These are phyloP conservation scores for Prinia subflava DNA, from an alignment of 2,113 vertebrate species.

Conservation along the genomic window DNA sequence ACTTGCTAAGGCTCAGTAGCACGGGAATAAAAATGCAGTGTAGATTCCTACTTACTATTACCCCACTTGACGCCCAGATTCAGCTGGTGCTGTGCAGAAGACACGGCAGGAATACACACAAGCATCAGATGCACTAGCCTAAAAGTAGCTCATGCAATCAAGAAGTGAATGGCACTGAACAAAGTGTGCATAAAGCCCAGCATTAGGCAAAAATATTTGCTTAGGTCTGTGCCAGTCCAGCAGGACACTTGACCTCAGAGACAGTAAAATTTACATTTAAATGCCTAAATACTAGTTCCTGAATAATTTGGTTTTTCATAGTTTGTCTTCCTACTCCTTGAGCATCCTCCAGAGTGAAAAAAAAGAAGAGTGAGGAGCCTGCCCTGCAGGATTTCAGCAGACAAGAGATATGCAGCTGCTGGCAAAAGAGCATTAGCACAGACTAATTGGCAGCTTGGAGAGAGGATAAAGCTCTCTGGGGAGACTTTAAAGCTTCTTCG, in stretches of 20 bases:
- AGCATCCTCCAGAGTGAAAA: neutral
- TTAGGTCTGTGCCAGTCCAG: fast-evolving
- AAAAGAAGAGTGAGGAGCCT: neutral
- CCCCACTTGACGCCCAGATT: neutral
- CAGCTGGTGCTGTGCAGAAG: neutral
- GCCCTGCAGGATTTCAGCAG: fast-evolving
- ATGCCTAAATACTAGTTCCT: neutral
- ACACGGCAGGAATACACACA: neutral
- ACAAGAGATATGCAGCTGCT: neutral
- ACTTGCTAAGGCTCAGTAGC: neutral
- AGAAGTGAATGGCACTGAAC: fast-evolving
- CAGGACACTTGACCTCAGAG: neutral
- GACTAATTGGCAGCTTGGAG: neutral
- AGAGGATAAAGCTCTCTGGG: neutral
- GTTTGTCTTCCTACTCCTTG: neutral
- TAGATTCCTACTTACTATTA: neutral
- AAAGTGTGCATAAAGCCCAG: neutral
- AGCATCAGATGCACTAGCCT: fast-evolving
- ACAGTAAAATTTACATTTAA: neutral
- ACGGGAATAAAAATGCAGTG: neutral
- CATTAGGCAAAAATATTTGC: neutral
- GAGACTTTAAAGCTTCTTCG: neutral
- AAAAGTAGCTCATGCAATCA: neutral
- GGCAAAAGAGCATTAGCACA: neutral
- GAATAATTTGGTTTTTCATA: neutral